Evolutionary conservation across 35 echinoderm and acorn worm species (phyloP), one percentile per base, ranked within the genome.

Genomic region (Diadema setosum): DNA sequence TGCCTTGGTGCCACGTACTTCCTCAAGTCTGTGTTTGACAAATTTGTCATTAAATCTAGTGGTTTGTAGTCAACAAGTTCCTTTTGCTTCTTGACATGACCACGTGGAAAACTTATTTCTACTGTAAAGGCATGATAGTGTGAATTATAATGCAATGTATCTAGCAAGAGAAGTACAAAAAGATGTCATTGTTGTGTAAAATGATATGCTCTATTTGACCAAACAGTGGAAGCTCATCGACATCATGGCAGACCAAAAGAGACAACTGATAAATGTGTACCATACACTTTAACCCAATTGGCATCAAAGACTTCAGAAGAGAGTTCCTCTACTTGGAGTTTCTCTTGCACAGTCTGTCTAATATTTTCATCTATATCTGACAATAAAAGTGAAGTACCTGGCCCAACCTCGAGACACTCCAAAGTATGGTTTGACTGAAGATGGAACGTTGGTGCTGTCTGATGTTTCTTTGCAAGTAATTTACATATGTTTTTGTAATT

Each of bases 401-500:
- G 56, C 30, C 78, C 78, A 29, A 48, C 40, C 20, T 84, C 31
- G 34, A 84, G 17, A 33, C 46, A 56, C 18, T 84, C 82, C 18
- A 84, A 50, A 49, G 82, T 26, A 23, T 84, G 82, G 20, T 32
- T 85, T 33, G 26, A 85, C 32, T 60, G 34, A 9, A 85, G 59
- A 59, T 85, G 52, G 52, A 59, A 85, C 50, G 59, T 85, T 33
- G 20, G 82, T 39, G 21, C 59, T 3, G 59, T 85, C 41, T 85
- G 82, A 23, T 58, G 55, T 9, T 25, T 85, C 42, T 64, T 64
- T 85, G 82, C 52, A 29, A 84, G 48, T 39, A 57, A 33, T 85
- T 58, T 85, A 61, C 82, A 84, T n/a, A 84, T 84, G 35, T 84
- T 84, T 27, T 59, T 84, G 39, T 56, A 58, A 56, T 64, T 85